These are phyloP conservation scores for Phania funesta DNA, from an alignment of 2,888 invertebrate species.

Conservation along the genomic window DNA sequence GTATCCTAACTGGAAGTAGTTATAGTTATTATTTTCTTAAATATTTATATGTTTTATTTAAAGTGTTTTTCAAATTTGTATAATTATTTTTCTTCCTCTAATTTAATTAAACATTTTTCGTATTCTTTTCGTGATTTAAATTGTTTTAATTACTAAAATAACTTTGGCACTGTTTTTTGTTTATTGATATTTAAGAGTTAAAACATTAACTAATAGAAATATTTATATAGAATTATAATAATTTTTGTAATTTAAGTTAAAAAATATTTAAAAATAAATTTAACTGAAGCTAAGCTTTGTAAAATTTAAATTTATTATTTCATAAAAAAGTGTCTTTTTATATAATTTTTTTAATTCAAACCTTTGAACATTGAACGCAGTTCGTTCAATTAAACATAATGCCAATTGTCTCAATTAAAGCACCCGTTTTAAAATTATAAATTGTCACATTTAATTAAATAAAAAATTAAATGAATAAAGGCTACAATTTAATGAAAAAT, in stretches of 20 bases:
- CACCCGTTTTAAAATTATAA: not conserved
- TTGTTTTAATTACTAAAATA: conserved; percentile 58
- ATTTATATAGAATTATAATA: not conserved
- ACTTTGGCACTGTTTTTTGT: conserved; percentile 64
- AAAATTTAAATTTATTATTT: not conserved
- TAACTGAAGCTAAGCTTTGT: conserved; percentile 22
- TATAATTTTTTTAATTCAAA: not conserved
- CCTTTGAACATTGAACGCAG: conserved; percentile 1
- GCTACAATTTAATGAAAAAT: no score
- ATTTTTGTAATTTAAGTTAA: not conserved
- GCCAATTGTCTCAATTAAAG: not conserved
- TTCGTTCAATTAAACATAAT: not conserved
- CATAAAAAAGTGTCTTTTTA: not conserved
- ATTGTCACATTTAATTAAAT: no score
- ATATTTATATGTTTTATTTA: conserved; percentile 36
- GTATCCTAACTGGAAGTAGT: conserved; percentile 59
- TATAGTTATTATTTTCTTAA: conserved; percentile 43
- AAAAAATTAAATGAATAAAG: no score
- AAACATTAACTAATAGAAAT: conserved; percentile 1
- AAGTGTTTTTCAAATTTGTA: conserved; percentile 32
- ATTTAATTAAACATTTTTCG: conserved; percentile 35
- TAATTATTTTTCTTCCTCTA: conserved; percentile 33
- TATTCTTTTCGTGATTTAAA: conserved; percentile 19
- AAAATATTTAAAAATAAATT: not conserved
- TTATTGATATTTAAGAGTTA: conserved; percentile 35